Conservation (phyloP, 2,797 vertebrate species). For the Kryptopterus vitreolus region DNA sequence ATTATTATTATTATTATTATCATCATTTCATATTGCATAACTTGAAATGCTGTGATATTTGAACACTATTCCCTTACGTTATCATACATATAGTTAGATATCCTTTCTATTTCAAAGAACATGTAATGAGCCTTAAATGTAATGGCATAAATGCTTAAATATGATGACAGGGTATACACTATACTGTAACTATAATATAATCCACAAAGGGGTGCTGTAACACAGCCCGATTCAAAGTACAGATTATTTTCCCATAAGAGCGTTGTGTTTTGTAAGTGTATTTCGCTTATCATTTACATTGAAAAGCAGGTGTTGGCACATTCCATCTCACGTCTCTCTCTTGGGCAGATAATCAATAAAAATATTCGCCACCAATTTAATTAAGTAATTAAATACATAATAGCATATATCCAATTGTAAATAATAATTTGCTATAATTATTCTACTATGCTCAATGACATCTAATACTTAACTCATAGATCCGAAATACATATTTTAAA, state of each 20-base stretch:
- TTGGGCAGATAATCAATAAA: neutral
- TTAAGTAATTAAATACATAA: neutral
- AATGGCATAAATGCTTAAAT: neutral
- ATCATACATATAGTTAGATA: no score
- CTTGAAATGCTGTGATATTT: neutral
- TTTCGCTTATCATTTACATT: neutral
- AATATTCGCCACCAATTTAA: no score
- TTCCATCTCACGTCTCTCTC: neutral
- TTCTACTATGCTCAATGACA: neutral
- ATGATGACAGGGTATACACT: neutral
- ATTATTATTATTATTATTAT: neutral
- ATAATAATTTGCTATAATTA: neutral
- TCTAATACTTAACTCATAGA: neutral
- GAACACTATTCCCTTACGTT: neutral
- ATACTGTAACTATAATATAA: neutral
- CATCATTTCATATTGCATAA: neutral
- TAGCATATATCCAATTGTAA: neutral
- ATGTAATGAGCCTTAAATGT: neutral
- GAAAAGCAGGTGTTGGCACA: no score
- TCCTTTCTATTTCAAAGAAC: no score
- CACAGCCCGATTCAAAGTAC: neutral
- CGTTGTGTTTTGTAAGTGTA: neutral
- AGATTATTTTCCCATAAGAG: neutral
- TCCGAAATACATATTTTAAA: neutral
- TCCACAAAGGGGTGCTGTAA: neutral